phyloP scores from a whole-genome alignment of 2,797 vertebrate genomes.

The Hipposideros larvatus region DNA sequence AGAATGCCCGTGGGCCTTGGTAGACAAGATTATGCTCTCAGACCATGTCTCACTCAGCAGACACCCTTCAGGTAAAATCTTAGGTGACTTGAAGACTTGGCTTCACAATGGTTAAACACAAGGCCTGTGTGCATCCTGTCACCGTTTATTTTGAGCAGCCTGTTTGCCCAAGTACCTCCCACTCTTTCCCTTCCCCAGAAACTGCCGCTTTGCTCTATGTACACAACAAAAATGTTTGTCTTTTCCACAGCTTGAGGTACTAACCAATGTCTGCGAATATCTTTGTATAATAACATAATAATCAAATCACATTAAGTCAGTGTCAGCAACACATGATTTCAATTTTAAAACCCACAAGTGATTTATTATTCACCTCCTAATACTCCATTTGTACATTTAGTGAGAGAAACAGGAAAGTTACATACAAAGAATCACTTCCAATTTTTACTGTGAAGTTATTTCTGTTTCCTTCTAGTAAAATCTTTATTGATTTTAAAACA shows the following conservation, averaged over 20 bases:
- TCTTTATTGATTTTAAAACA: slow-evolving; percentile 38
- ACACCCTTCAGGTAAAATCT: background rate
- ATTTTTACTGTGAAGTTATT: slow-evolving; percentile 29
- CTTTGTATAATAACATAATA: slow-evolving; percentile 75
- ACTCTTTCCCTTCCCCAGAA: slow-evolving; percentile 67
- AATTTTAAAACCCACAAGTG: slow-evolving; percentile 74
- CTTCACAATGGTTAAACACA: slow-evolving; percentile 40
- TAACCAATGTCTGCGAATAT: slow-evolving; percentile 64
- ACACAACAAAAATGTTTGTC: slow-evolving; percentile 70
- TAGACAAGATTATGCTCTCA: background rate
- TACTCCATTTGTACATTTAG: slow-evolving; percentile 65
- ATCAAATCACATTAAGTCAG: slow-evolving; percentile 77
- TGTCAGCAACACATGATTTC: slow-evolving; percentile 76
- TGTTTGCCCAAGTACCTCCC: slow-evolving; percentile 57
- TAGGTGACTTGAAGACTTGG: background rate
- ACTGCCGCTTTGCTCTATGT: background rate
- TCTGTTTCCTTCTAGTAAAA: slow-evolving; percentile 46
- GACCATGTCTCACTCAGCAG: background rate
- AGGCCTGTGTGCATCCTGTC: slow-evolving; percentile 47
- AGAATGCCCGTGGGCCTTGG: background rate
- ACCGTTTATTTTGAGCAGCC: slow-evolving; percentile 64
- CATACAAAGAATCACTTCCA: slow-evolving; percentile 38
- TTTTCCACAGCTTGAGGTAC: slow-evolving; percentile 66
- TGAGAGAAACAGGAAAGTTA: slow-evolving; percentile 61
- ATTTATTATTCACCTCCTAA: slow-evolving; percentile 75